Evolutionary conservation across 1,140 invertebrate genomes (phyloP).

Genomic region (Eueides isabella): DNA sequence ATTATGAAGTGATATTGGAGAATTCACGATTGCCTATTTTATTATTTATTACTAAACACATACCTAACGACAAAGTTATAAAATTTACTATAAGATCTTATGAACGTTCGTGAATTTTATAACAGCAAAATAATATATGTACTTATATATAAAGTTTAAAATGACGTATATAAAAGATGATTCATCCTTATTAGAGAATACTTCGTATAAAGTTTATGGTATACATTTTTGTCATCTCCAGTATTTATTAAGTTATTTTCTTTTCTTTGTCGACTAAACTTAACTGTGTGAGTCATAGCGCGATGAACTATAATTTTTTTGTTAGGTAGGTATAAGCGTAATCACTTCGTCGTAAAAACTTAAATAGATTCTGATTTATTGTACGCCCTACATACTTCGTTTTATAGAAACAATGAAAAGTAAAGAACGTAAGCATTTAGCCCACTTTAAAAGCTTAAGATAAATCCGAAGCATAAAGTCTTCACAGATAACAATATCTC

Average conservation of each 20-base stretch:
- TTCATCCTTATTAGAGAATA: background rate
- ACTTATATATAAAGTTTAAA: background rate
- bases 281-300: conserved; percentile 41
- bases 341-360: conserved; percentile 24
- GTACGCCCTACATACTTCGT: conserved; percentile 2
- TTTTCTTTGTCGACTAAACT: conserved; percentile 35
- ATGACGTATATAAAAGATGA: background rate
- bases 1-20: background rate
- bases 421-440: background rate
- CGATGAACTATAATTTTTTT: conserved; percentile 37
- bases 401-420: background rate
- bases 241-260: conserved; percentile 7
- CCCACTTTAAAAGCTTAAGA: background rate
- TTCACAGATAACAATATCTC: background rate
- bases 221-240: background rate
- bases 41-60: background rate
- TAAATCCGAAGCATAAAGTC: background rate
- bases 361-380: conserved; percentile 30
- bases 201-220: background rate
- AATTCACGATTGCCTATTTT: background rate
- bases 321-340: conserved; percentile 19
- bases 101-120: too few relatives aligned
- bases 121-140: too few relatives aligned
- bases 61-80: background rate
- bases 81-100: background rate